These are phyloP conservation scores for Poecilia latipinna DNA, from an alignment of 2,113 vertebrate species.

Conservation along the genomic window DNA sequence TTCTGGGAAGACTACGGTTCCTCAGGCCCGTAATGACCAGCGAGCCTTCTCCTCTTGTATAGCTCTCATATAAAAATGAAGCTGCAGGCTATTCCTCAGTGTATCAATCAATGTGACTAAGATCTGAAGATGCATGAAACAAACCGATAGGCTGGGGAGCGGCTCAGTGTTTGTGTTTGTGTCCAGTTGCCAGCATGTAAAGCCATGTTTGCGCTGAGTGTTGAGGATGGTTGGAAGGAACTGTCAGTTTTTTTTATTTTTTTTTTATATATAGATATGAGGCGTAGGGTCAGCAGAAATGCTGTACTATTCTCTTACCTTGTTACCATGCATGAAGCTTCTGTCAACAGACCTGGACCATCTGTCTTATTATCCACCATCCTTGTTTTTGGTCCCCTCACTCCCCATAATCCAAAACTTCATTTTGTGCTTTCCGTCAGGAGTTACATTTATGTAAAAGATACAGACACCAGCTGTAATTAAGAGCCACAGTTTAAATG, in stretches of 20 bases:
- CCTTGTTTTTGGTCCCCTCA: conserved; percentile 1
- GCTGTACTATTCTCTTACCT: conserved; percentile 37
- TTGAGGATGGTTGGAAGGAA: background rate
- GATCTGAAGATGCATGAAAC: conserved; percentile 77
- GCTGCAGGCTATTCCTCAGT: conserved; percentile 69
- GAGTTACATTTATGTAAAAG: conserved; percentile 65
- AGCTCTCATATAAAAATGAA: conserved; percentile 68
- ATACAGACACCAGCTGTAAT: conserved; percentile 58
- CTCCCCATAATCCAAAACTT: conserved; percentile 36
- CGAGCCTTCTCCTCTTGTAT: conserved; percentile 43
- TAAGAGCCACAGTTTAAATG: conserved; percentile 52
- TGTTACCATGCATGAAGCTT: conserved; percentile 60
- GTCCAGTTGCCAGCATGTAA: conserved; percentile 1
- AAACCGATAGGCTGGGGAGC: conserved; percentile 37
- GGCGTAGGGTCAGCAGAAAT: conserved; percentile 74
- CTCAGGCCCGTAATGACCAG: conserved; percentile 51
- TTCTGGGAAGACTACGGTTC: conserved; percentile 39
- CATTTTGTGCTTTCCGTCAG: conserved; percentile 47
- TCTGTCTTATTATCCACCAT: conserved; percentile 75
- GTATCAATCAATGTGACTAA: conserved; percentile 77
- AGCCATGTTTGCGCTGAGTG: background rate
- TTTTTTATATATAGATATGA: conserved; percentile 37
- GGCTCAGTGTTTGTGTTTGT: background rate
- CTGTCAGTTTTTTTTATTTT: conserved; percentile 62
- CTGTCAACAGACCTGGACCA: conserved; percentile 70